phyloP scores from a whole-genome alignment of 2,888 invertebrate species.

The Cybosia mesomella region DNA sequence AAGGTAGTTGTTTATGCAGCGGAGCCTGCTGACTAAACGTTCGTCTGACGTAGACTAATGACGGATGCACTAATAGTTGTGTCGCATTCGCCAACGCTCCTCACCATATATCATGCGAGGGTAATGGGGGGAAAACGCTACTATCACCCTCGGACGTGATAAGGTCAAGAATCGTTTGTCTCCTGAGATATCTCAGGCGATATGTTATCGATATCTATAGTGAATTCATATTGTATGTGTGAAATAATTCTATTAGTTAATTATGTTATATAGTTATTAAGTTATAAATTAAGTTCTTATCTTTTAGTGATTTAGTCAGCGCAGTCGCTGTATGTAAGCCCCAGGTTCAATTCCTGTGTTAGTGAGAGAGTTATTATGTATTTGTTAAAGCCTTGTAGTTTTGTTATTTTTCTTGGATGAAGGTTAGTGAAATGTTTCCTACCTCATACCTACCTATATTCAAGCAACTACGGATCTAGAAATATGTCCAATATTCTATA shows the following conservation, averaged over 20 bases:
- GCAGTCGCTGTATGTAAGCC: not conserved
- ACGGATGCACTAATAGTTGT: conserved; percentile 87
- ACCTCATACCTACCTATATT: not conserved
- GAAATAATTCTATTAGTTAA: not conserved
- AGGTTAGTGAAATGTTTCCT: not conserved
- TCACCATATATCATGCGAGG: conserved; percentile 81
- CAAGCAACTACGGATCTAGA: not conserved
- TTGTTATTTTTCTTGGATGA: not conserved
- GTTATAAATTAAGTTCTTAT: not conserved
- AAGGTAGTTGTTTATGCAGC: conserved; percentile 76
- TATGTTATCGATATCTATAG: conserved; percentile 34
- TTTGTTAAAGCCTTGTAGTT: not conserved
- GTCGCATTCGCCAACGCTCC: conserved; percentile 73
- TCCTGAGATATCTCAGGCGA: conserved; percentile 64
- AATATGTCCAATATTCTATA: not conserved
- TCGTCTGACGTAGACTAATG: conserved; percentile 85
- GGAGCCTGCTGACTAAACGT: conserved; percentile 67
- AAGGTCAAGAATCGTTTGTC: conserved; percentile 79
- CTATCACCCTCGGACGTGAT: conserved; percentile 80
- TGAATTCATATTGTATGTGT: not conserved
- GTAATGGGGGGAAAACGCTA: conserved; percentile 78
- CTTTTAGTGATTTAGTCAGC: not conserved
- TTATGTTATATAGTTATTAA: not conserved
- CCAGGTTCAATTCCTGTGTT: not conserved
- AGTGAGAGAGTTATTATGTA: not conserved